phyloP scores from a whole-genome alignment of 2,888 invertebrate genomes.

The Tuta absoluta region DNA sequence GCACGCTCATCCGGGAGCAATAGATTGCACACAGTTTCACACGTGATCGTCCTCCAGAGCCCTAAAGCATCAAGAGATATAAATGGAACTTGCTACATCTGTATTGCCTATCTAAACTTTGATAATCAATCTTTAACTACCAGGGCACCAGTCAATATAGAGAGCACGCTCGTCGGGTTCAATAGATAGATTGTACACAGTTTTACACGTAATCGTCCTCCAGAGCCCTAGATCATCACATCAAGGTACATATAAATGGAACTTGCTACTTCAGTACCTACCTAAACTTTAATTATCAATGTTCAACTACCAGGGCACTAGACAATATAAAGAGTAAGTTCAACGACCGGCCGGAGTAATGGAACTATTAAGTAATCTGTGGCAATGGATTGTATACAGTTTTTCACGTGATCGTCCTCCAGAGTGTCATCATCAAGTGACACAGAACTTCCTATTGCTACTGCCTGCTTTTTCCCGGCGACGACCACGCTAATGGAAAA shows the following conservation, averaged over 20 bases:
- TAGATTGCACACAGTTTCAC: not conserved
- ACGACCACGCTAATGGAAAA: not conserved
- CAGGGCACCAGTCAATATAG: not conserved
- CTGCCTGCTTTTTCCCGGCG: not conserved
- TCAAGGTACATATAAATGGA: not conserved
- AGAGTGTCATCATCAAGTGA: not conserved
- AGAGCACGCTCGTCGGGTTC: not conserved
- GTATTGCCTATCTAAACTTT: not conserved
- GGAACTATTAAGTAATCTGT: too few relatives aligned
- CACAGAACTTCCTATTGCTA: too few relatives aligned
- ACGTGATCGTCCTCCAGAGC: not conserved
- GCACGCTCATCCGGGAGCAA: not conserved
- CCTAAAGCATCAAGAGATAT: not conserved
- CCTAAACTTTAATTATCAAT: not conserved
- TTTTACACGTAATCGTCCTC: not conserved
- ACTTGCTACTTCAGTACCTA: not conserved
- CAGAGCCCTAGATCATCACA: not conserved
- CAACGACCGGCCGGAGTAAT: not conserved
- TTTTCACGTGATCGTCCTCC: not conserved
- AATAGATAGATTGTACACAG: not conserved
- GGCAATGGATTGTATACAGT: not conserved
- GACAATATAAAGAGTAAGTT: too few relatives aligned
- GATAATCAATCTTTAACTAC: not conserved
- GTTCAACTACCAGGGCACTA: not conserved
- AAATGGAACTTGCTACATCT: not conserved